phyloP scores from a whole-genome alignment of 2,113 vertebrate genomes.

The Rhea pennata region DNA sequence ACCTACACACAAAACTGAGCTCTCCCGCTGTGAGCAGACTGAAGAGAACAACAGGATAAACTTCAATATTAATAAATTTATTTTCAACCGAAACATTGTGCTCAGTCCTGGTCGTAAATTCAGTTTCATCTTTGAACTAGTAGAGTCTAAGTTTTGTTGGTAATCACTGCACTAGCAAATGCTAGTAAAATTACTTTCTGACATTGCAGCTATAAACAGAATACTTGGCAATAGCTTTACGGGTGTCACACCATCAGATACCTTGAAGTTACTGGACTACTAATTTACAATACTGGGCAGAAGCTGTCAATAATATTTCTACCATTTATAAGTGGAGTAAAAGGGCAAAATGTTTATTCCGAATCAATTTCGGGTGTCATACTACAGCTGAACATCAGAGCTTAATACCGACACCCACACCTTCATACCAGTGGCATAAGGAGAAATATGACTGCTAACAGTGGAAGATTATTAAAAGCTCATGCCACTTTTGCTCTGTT shows the following conservation, averaged over 20 bases:
- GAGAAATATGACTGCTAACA: not conserved
- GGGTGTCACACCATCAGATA: not conserved
- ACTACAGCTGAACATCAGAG: not conserved
- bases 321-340: not conserved
- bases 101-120: not conserved
- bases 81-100: not conserved
- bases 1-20: not conserved
- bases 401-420: not conserved
- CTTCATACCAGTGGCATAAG: not conserved
- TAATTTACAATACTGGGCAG: not conserved
- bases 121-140: not conserved
- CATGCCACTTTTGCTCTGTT: constrained; percentile 4
- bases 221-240: not conserved
- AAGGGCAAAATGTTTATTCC: constrained; percentile 17
- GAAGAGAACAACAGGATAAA: not conserved
- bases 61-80: not conserved
- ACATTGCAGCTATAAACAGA: not conserved
- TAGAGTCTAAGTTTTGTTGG: not conserved
- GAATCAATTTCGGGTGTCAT: not conserved
- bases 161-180: not conserved
- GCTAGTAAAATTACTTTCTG: not conserved
- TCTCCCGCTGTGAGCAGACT: not conserved
- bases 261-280: not conserved
- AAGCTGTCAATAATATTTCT: not conserved
- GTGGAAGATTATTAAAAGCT: constrained; percentile 32